Percentiles rank a stretch among this genome's conserved stretches.
Evolutionary conservation across 2,113 vertebrate genomes (phyloP).

Genomic region (Uria aalge): DNA sequence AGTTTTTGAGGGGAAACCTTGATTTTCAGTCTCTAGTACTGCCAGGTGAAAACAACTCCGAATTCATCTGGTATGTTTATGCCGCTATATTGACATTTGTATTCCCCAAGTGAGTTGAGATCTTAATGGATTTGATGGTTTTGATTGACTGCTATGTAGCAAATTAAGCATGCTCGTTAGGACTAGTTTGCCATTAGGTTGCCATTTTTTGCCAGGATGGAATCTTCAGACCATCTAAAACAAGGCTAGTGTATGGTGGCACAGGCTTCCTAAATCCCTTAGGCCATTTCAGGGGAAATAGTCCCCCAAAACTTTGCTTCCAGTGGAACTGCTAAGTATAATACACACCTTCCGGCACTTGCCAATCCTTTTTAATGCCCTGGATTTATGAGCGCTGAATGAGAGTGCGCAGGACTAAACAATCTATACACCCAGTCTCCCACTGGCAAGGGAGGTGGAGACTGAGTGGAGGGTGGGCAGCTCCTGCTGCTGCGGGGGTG

Average conservation of each 20-base stretch:
- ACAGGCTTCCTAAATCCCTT: background rate
- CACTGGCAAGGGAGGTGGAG: background rate
- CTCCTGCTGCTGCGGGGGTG: background rate
- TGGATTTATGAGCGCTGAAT: background rate
- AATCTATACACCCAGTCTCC: accelerated
- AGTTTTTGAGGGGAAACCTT: background rate
- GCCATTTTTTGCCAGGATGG: background rate
- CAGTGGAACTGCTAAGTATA: background rate
- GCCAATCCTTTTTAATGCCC: background rate
- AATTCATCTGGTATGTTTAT: background rate
- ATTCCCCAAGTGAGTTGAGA: background rate
- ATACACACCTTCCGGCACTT: background rate
- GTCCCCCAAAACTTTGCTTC: background rate
- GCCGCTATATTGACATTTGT: background rate
- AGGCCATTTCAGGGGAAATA: background rate
- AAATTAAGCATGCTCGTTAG: background rate
- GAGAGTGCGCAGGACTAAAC: background rate
- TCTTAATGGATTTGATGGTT: background rate
- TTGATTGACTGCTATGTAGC: background rate
- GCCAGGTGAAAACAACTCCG: background rate
- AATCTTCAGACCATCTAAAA: background rate
- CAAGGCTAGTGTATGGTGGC: background rate
- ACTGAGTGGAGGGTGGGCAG: background rate
- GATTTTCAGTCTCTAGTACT: background rate
- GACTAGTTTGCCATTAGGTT: background rate